phyloP scores from a whole-genome alignment of 2,888 invertebrate genomes.

The Torymus auratus region DNA sequence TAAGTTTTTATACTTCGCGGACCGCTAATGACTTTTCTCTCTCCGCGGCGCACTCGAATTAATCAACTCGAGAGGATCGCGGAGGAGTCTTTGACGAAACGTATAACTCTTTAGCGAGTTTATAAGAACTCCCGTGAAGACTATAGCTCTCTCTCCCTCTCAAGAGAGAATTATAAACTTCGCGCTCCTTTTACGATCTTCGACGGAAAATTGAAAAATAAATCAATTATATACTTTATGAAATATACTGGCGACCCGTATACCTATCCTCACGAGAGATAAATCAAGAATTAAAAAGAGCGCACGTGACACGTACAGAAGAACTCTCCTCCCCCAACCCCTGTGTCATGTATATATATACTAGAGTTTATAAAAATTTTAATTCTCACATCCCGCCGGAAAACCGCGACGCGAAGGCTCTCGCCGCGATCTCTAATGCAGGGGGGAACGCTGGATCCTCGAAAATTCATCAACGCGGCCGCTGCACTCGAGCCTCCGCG shows the following conservation, averaged over 20 bases:
- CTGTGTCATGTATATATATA: too few relatives aligned
- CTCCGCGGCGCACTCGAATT: constrained; percentile 13
- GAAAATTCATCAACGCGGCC: constrained; percentile 30
- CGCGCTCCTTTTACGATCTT: neutral
- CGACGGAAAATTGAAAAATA: too few relatives aligned
- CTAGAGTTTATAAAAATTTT: neutral
- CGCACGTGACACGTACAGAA: too few relatives aligned
- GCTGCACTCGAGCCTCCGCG: neutral
- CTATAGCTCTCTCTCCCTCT: neutral
- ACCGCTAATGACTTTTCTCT: constrained; percentile 49
- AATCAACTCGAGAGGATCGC: constrained; percentile 39
- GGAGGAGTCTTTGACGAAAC: constrained; percentile 33
- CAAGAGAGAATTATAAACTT: constrained; percentile 28
- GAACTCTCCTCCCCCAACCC: too few relatives aligned
- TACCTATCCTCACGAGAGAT: too few relatives aligned
- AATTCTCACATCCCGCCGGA: neutral
- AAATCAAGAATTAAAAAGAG: too few relatives aligned
- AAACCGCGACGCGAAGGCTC: neutral
- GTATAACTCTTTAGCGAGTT: constrained; percentile 4
- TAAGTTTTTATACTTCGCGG: constrained; percentile 51
- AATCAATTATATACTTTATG: too few relatives aligned
- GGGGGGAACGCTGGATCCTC: neutral
- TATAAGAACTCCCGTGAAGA: constrained; percentile 21
- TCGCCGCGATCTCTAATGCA: neutral
- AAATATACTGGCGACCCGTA: too few relatives aligned